Conservation (phyloP, 2,888 invertebrate species). For the Hyles lineata region DNA sequence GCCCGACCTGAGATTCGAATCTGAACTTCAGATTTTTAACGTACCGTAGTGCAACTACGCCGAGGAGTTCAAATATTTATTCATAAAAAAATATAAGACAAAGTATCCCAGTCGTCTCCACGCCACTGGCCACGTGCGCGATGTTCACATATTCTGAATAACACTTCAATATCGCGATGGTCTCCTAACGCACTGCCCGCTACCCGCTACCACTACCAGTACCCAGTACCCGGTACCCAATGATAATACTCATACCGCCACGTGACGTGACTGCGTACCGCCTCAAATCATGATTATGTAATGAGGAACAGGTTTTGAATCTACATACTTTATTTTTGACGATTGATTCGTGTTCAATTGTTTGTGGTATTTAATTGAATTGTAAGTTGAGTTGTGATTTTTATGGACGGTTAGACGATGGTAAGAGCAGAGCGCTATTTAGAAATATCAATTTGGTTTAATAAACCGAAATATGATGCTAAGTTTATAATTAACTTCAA, state of each 20-base stretch:
- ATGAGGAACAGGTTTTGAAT: background rate
- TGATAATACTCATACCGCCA: slow-evolving; percentile 53
- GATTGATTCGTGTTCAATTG: background rate
- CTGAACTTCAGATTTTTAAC: too few relatives aligned
- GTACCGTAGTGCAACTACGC: too few relatives aligned
- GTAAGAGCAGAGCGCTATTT: too few relatives aligned
- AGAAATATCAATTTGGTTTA: too few relatives aligned
- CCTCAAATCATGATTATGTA: background rate
- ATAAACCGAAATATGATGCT: too few relatives aligned
- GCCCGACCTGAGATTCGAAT: too few relatives aligned
- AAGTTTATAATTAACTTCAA: too few relatives aligned
- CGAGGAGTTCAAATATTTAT: too few relatives aligned
- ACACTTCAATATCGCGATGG: slow-evolving; percentile 68
- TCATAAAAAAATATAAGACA: slow-evolving; percentile 6
- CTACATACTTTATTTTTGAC: background rate
- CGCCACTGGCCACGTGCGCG: slow-evolving; percentile 59
- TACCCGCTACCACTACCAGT: slow-evolving; percentile 43
- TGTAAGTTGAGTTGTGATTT: too few relatives aligned
- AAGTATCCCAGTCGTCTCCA: slow-evolving; percentile 54
- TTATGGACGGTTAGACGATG: too few relatives aligned
- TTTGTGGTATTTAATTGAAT: background rate
- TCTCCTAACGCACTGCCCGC: slow-evolving; percentile 71
- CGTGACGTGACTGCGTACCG: slow-evolving; percentile 69
- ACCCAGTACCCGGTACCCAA: slow-evolving; percentile 51
- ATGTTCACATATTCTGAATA: slow-evolving; percentile 81